Conservation (phyloP, 1,140 invertebrate species). For the Melitaea cinxia region DNA sequence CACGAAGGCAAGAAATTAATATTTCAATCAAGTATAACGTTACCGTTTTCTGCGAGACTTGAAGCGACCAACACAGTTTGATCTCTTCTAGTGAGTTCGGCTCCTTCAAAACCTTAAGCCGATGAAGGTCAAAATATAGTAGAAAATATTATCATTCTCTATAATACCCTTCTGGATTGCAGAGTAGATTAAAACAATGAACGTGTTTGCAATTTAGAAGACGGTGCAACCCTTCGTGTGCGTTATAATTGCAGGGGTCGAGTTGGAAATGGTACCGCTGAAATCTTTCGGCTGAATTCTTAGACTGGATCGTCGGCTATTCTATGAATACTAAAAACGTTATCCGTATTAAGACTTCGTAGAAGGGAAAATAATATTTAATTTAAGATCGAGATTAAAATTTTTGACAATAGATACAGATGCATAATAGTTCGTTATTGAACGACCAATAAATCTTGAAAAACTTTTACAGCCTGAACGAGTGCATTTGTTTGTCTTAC, state of each 20-base stretch:
- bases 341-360: not conserved
- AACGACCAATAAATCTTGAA: no score
- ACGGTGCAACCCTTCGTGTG: slow-evolving; percentile 74
- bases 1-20: slow-evolving; percentile 60
- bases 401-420: no score
- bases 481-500: no score
- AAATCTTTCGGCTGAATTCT: slow-evolving; percentile 62
- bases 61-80: slow-evolving; percentile 41
- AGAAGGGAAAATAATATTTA: not conserved
- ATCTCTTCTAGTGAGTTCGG: slow-evolving; percentile 26
- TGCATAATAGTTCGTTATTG: no score
- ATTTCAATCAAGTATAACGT: slow-evolving; percentile 69
- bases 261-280: slow-evolving; percentile 45
- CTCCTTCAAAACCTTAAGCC: slow-evolving; percentile 16
- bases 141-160: slow-evolving; percentile 58
- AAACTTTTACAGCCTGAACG: no score
- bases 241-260: slow-evolving; percentile 75
- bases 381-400: no score
- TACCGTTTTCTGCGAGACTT: slow-evolving; percentile 46
- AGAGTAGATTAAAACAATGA: slow-evolving; percentile 76
- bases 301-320: slow-evolving; percentile 49
- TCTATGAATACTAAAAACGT: slow-evolving; percentile 58
- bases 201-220: slow-evolving; percentile 75
- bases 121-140: slow-evolving; percentile 45
- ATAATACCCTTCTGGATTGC: slow-evolving; percentile 61